These are phyloP conservation scores for Zaprionus ornatus DNA, from an alignment of 1,140 invertebrate species.

Conservation along the genomic window DNA sequence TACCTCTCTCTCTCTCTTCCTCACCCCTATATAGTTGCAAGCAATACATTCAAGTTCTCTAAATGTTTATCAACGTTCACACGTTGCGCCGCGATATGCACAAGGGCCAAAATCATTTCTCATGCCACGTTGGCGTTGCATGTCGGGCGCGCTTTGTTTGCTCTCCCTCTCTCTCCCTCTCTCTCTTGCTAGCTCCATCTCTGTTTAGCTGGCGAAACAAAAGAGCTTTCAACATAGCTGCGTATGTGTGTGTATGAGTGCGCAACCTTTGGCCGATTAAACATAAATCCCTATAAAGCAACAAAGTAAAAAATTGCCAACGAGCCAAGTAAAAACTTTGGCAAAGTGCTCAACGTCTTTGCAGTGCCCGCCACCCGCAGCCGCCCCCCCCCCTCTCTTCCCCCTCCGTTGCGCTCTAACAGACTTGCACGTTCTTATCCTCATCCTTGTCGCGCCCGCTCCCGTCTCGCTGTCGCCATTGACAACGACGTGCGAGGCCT, in stretches of 20 bases:
- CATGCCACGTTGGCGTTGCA: constrained; percentile 39
- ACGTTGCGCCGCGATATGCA: constrained; percentile 51
- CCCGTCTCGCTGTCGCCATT: constrained; percentile 26
- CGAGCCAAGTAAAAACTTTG: constrained; percentile 81
- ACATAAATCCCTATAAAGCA: constrained; percentile 80
- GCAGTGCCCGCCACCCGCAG: background rate
- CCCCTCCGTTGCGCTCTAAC: background rate
- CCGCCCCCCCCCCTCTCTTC: background rate
- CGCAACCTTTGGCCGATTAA: constrained; percentile 79
- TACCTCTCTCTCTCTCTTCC: background rate
- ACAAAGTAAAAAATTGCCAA: constrained; percentile 81
- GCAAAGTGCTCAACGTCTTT: constrained; percentile 71
- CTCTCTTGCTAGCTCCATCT: background rate
- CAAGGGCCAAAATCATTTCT: constrained; percentile 45
- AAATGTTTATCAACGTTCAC: constrained; percentile 50
- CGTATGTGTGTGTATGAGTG: constrained; percentile 21
- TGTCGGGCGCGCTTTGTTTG: constrained; percentile 3
- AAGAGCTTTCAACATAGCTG: constrained; percentile 62
- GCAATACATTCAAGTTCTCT: constrained; percentile 40
- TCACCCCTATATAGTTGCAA: background rate
- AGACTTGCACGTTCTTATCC: constrained; percentile 42
- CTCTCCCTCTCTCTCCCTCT: background rate
- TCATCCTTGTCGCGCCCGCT: constrained; percentile 22
- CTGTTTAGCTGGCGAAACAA: constrained; percentile 48
- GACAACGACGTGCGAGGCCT: constrained; percentile 69